A percentile compares a stretch with the other conserved stretches of the same genome.
Conservation (phyloP, 2,113 vertebrate species). For the Takifugu flavidus region DNA sequence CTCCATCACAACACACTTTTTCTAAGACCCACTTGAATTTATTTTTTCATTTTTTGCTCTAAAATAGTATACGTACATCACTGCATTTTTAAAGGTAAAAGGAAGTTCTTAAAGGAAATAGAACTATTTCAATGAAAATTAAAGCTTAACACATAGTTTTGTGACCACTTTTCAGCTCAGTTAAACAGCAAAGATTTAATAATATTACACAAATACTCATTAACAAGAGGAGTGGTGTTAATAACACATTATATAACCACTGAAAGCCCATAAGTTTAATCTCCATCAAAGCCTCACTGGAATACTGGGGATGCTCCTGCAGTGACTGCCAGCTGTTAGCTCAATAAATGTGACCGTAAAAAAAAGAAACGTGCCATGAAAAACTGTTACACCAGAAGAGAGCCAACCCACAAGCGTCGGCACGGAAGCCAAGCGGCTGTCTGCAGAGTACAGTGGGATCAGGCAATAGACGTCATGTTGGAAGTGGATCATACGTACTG, state of each 20-base stretch:
- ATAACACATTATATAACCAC: conserved; percentile 12
- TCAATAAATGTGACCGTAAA: conserved; percentile 16
- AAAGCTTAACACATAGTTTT: neutral
- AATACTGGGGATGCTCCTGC: conserved; percentile 2
- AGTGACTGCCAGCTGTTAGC: conserved; percentile 25
- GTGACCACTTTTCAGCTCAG: conserved; percentile 10
- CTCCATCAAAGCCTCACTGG: conserved; percentile 28
- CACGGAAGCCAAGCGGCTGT: no score
- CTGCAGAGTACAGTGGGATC: no score
- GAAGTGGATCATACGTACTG: no score
- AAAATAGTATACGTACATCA: neutral
- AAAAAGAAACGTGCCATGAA: conserved; percentile 16
- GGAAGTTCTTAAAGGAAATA: neutral
- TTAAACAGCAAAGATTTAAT: conserved; percentile 13
- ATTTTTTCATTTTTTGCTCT: no score
- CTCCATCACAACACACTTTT: conserved; percentile 14
- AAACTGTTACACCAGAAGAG: neutral
- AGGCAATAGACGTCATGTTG: no score
- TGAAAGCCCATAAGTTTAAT: conserved; percentile 28
- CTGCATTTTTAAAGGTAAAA: neutral
- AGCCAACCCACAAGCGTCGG: no score
- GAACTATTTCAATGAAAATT: no score
- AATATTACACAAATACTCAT: conserved; percentile 14
- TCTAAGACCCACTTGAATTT: neutral
- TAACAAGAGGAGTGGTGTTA: conserved; percentile 10